Base-by-base conservation (phyloP, 2,888 invertebrate species). In the Craniophora ligustri region DNA sequence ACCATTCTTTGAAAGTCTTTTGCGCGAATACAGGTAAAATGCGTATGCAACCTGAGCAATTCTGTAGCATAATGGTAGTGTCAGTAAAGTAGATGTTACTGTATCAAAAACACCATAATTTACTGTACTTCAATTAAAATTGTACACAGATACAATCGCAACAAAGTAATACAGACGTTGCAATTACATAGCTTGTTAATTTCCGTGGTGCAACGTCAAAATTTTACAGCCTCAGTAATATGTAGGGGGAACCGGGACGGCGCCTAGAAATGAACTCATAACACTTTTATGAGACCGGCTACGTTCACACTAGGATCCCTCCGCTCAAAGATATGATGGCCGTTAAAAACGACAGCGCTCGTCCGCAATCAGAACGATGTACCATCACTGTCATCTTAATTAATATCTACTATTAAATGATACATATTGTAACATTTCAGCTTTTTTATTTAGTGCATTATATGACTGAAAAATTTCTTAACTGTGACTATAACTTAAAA, bases 191-290 rank as follows among this genome's bases (percentile, higher is more conserved):
- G 41, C 54, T 64, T 72, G 75, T 67, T 72, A 72, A 72, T 59
- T 71, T 60, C 54, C 64, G 59, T 39, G 55, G 42, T 56, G 61
- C 69, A 75, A 15, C 71, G 72, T 75, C 75, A 72, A 61, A 64
- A 75, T 72, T 72, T 72, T 72, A 72, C 72, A 72, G 50, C 71
- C 14, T 34, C 51, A 44, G 46, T 56, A 59, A 49, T 60, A 56
- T 75, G 53, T 48, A 39, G 54, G 54, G n/a, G 51, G 41, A 70
- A 44, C 36, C 46, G 45, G 42, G 82, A 76, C 77, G 74, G 76
- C 76, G 82, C 77, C 85, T 85, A 75, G 77, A 84, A 88, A 91
- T 89, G 89, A 89, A 90, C 89, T 88, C 91, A 90, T 92, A 92
- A 91, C 86, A 89, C 75, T 91, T 92, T 92, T 91, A 92, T 84